Conservation (phyloP, 2,888 invertebrate genomes). For the Platerodrilus igneus region DNA sequence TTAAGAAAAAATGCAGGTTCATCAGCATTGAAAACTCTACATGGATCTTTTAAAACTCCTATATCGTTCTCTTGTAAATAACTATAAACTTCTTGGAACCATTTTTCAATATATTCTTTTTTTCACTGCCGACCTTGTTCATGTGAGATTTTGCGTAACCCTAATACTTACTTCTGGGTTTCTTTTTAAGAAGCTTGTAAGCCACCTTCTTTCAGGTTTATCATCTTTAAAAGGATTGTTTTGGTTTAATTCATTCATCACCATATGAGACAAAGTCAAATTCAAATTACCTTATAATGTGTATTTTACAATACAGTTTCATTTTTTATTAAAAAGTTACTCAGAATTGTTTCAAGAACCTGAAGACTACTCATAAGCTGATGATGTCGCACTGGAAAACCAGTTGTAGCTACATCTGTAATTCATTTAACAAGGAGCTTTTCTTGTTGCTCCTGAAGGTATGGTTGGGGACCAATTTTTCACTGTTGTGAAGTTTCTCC, state of each 20-base stretch:
- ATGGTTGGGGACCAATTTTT: conserved; percentile 4
- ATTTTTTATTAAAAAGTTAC: too few relatives aligned
- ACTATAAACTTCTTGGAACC: conserved; percentile 3
- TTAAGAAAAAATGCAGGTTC: too few relatives aligned
- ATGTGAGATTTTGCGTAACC: too few relatives aligned
- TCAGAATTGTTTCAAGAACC: too few relatives aligned
- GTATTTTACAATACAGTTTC: too few relatives aligned
- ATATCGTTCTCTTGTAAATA: background rate
- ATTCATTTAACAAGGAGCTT: conserved; percentile 4
- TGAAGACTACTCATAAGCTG: conserved; percentile 1
- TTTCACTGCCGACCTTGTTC: background rate
- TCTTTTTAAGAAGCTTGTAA: conserved; percentile 8
- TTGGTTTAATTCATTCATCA: too few relatives aligned
- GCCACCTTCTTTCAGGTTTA: conserved; percentile 10
- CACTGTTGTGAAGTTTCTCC: background rate
- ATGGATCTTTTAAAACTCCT: conserved; percentile 21
- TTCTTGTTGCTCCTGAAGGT: conserved; percentile 2
- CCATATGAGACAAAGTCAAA: too few relatives aligned
- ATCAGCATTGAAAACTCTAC: conserved; percentile 36
- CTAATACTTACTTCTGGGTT: conserved; percentile 3
- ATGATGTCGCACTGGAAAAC: conserved; percentile 1
- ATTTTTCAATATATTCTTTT: conserved; percentile 7
- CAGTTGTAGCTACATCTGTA: conserved; percentile 1
- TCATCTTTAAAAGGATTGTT: conserved; percentile 7
- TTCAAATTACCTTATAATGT: too few relatives aligned